These are phyloP conservation scores for Apocrypta bakeri DNA, from an alignment of 1,140 invertebrate genomes.

Conservation along the genomic window DNA sequence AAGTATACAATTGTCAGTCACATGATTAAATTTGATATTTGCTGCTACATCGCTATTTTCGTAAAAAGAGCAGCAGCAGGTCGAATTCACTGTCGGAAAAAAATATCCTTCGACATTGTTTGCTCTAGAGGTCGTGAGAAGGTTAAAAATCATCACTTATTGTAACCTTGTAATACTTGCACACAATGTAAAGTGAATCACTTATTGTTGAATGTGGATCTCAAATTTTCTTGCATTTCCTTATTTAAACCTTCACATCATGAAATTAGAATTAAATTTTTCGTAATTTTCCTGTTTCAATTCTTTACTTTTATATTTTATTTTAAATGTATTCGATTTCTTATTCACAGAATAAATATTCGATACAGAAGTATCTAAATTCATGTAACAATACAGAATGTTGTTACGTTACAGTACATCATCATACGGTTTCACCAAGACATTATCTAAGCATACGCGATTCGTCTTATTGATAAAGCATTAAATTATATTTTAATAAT, in stretches of 20 bases:
- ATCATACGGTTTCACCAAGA: neutral
- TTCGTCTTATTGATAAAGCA: neutral
- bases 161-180: slow-evolving; percentile 16
- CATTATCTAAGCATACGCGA: neutral
- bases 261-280: too few species aligned
- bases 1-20: neutral
- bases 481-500: neutral
- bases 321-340: too few species aligned
- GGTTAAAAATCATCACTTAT: neutral
- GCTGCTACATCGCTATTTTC: too few species aligned
- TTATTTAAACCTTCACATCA: neutral
- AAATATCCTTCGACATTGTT: neutral
- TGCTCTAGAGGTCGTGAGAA: neutral
- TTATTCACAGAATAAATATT: too few species aligned
- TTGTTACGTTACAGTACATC: neutral
- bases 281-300: too few species aligned
- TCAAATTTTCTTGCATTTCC: neutral
- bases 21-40: neutral
- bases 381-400: too few species aligned
- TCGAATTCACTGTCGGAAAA: neutral
- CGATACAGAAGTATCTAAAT: too few species aligned
- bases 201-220: neutral
- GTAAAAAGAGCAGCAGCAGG: neutral
- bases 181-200: neutral
- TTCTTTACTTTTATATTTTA: too few species aligned